A percentile compares a stretch with the other conserved stretches of the same genome.
Evolutionary conservation across 1,140 invertebrate species (phyloP).

Genomic region (Aphelinus atriplicis): DNA sequence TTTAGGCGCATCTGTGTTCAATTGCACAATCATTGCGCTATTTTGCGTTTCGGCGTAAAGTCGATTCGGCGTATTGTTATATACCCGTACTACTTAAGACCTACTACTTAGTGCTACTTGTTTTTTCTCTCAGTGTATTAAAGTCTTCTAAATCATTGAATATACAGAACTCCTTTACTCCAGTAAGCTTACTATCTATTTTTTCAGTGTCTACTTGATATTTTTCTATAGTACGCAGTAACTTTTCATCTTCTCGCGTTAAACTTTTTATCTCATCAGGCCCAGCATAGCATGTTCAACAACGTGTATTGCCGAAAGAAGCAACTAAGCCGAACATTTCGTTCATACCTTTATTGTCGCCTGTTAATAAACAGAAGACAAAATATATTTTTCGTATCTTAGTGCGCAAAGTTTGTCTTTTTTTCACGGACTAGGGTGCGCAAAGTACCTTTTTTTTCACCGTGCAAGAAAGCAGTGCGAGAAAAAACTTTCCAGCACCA

Average conservation of each 20-base stretch:
- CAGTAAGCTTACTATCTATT: slow-evolving; percentile 16
- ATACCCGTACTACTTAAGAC: too few species aligned
- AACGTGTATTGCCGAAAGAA: slow-evolving; percentile 32
- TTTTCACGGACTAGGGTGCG: too few species aligned
- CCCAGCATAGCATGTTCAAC: slow-evolving; percentile 36
- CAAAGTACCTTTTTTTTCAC: too few species aligned
- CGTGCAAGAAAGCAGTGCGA: too few species aligned
- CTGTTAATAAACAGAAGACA: slow-evolving; percentile 21
- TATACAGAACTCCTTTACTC: slow-evolving; percentile 22
- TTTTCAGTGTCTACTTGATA: slow-evolving; percentile 21
- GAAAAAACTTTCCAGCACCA: too few species aligned
- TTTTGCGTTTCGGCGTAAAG: too few species aligned
- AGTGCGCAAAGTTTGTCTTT: too few species aligned
- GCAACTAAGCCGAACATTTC: slow-evolving; percentile 31
- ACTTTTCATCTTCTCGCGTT: not conserved
- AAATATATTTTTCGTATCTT: slow-evolving; percentile 39
- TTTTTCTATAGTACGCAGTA: not conserved
- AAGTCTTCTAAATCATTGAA: slow-evolving; percentile 24
- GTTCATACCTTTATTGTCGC: slow-evolving; percentile 38
- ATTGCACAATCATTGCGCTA: too few species aligned
- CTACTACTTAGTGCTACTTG: too few species aligned
- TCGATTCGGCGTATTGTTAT: too few species aligned
- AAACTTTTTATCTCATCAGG: slow-evolving; percentile 12
- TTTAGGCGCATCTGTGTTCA: too few species aligned
- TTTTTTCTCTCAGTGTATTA: too few species aligned